These are phyloP conservation scores for Galaxias olidus DNA, from an alignment of 2,797 vertebrate genomes.

Conservation along the genomic window DNA sequence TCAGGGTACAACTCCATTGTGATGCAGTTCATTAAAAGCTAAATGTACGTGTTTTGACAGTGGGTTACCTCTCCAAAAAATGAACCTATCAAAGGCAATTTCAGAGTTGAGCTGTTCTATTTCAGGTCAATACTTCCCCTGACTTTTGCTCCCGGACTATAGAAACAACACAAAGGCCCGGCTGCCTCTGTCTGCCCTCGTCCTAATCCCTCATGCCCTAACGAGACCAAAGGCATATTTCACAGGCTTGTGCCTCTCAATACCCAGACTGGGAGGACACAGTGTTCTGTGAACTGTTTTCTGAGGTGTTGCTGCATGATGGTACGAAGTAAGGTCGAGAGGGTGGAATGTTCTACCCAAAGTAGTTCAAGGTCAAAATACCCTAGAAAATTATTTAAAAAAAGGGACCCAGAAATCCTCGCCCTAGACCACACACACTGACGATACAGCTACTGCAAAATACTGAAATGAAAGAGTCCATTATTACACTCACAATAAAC, in stretches of 20 bases:
- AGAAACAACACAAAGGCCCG: constrained; percentile 46
- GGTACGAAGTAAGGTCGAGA: constrained; percentile 25
- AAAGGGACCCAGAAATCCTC: constrained; percentile 42
- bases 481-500: constrained; percentile 74
- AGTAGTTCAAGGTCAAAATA: constrained; percentile 50
- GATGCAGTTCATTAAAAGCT: no score
- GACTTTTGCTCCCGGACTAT: constrained; percentile 47
- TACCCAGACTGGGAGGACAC: constrained; percentile 45
- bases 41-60: no score
- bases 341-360: constrained; percentile 22
- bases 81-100: background rate
- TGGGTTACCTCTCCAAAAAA: no score
- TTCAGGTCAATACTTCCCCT: constrained; percentile 20
- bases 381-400: constrained; percentile 35
- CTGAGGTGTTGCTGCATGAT: constrained; percentile 18
- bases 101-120: background rate
- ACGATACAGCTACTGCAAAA: constrained; percentile 74
- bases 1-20: no score
- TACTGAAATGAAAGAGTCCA: constrained; percentile 56
- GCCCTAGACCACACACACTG: constrained; percentile 9
- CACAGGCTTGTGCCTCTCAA: constrained; percentile 68
- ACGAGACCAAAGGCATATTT: constrained; percentile 67
- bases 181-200: constrained; percentile 48
- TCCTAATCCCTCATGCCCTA: constrained; percentile 67
- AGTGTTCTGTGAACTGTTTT: constrained; percentile 48